Evolutionary conservation across 2,113 vertebrate genomes (phyloP).

Genomic region (Semnopithecus entellus): DNA sequence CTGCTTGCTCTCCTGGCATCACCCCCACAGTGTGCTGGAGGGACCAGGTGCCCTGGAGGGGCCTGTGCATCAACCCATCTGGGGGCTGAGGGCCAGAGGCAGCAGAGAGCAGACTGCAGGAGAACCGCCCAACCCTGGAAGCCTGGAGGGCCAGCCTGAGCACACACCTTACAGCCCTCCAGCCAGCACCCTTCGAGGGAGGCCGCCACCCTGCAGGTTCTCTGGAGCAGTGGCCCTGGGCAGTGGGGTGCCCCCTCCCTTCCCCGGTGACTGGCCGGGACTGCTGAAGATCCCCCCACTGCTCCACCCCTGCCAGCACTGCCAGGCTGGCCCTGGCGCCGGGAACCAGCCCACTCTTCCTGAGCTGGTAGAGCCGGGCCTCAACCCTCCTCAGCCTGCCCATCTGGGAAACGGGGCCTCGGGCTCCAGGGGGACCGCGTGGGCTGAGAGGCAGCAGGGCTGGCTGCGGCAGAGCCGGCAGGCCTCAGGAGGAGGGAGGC

Average conservation of each 20-base stretch:
- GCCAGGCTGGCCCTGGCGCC: not conserved
- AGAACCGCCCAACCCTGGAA: not conserved
- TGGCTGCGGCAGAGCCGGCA: not conserved
- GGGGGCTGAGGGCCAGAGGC: not conserved
- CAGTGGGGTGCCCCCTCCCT: not conserved
- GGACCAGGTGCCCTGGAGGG: not conserved
- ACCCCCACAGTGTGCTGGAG: accelerated
- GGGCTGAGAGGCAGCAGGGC: not conserved
- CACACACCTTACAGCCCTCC: not conserved
- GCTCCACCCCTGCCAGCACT: not conserved
- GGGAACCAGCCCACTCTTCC: not conserved
- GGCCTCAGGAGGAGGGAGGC: not conserved
- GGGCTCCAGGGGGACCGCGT: not conserved
- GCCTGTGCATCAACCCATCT: not conserved
- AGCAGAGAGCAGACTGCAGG: not conserved
- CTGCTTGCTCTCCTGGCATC: not conserved
- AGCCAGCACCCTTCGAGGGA: not conserved
- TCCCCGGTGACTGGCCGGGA: not conserved
- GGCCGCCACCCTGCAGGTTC: too few species aligned
- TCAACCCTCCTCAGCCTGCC: not conserved
- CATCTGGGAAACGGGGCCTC: constrained; percentile 22
- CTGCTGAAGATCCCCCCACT: not conserved
- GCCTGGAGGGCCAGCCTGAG: not conserved
- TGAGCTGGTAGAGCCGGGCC: not conserved
- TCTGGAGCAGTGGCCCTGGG: not conserved